A percentile compares a stretch with the other conserved stretches of the same genome.
phyloP scores from a whole-genome alignment of 2,797 vertebrate genomes.

The Hyperoplus lanceolatus region DNA sequence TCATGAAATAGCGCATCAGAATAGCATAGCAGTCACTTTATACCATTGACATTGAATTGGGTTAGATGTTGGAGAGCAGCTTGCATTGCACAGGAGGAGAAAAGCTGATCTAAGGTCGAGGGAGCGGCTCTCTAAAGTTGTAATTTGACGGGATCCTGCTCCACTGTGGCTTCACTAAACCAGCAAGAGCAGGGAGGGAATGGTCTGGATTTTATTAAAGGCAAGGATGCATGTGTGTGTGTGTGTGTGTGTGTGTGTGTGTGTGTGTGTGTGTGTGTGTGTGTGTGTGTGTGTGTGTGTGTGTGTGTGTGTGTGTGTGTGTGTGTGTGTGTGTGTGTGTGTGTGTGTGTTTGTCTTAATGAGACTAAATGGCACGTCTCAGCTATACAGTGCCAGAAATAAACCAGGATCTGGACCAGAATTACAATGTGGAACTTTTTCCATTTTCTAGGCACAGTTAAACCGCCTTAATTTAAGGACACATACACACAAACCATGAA shows the following conservation, averaged over 20 bases:
- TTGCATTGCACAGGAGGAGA: conserved; percentile 7
- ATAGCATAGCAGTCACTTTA: neutral
- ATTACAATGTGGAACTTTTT: conserved; percentile 57
- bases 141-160: conserved; percentile 55
- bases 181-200: conserved; percentile 34
- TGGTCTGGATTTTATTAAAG: conserved; percentile 73
- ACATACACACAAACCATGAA: conserved; percentile 1
- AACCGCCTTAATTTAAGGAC: conserved; percentile 38
- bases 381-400: conserved; percentile 60
- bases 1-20: neutral
- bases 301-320: conserved; percentile 25
- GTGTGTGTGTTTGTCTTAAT: conserved; percentile 46
- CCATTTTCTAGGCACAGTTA: conserved; percentile 54
- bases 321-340: conserved; percentile 26
- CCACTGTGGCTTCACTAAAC: conserved; percentile 49
- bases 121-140: conserved; percentile 45
- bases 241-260: conserved; percentile 12
- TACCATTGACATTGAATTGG: neutral
- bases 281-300: conserved; percentile 21
- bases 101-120: conserved; percentile 11
- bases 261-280: too few species aligned
- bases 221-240: conserved; percentile 11
- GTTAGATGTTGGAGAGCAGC: conserved; percentile 1
- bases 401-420: conserved; percentile 63
- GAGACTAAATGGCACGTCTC: conserved; percentile 48